Conservation (phyloP, 1,140 invertebrate species). For the Drusus annulatus region DNA sequence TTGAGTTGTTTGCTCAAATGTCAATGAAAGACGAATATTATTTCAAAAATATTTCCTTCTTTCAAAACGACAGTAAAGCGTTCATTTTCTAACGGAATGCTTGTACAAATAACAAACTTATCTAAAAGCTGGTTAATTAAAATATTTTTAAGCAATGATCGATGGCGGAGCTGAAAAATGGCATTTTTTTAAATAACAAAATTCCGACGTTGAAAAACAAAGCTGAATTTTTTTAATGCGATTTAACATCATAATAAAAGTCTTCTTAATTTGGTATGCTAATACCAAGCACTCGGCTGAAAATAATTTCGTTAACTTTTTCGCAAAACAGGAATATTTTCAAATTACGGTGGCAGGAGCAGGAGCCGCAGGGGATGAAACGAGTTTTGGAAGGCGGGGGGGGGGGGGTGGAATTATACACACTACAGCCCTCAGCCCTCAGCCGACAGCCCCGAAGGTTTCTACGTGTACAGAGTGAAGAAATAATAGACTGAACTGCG, state of each 20-base stretch:
- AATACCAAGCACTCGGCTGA: slow-evolving; percentile 18
- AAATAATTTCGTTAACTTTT: slow-evolving; percentile 51
- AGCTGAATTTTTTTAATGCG: not conserved
- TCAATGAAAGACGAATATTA: no score
- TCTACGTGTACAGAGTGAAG: not conserved
- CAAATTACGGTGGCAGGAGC: not conserved
- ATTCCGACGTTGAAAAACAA: not conserved
- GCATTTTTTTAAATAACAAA: not conserved
- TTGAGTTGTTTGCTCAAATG: no score
- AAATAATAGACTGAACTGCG: slow-evolving; percentile 11
- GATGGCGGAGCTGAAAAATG: no score
- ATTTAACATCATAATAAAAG: slow-evolving; percentile 22
- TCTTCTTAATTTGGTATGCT: slow-evolving; percentile 40
- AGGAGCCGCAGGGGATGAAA: not conserved
- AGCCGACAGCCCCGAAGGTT: not conserved
- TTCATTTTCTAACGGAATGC: no score
- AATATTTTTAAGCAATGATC: no score
- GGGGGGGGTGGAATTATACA: slow-evolving; percentile 3
- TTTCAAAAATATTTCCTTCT: no score
- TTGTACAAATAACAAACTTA: no score
- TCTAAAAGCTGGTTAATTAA: no score
- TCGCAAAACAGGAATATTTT: slow-evolving; percentile 45
- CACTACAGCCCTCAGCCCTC: slow-evolving; percentile 6
- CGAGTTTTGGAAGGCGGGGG: no score
- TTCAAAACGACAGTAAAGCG: no score